Conservation (phyloP, 2,888 invertebrate species). For the Diaprepes abbreviatus region DNA sequence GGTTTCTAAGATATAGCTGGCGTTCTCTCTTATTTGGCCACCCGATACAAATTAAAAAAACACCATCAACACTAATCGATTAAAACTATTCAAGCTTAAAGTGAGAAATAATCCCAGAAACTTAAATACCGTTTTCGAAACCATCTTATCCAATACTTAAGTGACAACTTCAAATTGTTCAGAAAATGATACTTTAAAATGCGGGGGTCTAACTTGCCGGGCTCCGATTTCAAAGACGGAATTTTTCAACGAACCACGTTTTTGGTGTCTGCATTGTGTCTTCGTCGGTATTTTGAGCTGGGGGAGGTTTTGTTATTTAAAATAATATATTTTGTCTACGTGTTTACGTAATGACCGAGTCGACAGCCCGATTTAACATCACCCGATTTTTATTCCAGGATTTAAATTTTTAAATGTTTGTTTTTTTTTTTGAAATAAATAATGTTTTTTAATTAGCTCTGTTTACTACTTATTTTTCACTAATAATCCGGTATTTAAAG, state of each 20-base stretch:
- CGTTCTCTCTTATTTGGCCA: no score
- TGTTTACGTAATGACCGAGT: background rate
- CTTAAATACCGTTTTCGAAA: no score
- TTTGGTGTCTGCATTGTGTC: constrained; percentile 31
- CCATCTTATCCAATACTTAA: background rate
- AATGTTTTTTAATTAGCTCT: no score
- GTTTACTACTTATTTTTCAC: no score
- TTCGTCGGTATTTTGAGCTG: constrained; percentile 5
- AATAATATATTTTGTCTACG: background rate
- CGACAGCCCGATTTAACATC: constrained; percentile 1
- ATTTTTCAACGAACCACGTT: constrained; percentile 28
- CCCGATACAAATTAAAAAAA: no score
- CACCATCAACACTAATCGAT: no score
- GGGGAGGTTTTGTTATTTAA: constrained; percentile 16
- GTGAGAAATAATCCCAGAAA: no score
- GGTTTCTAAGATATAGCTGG: no score
- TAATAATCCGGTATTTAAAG: no score
- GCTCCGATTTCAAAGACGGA: constrained; percentile 16
- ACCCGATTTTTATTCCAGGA: background rate
- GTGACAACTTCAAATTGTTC: constrained; percentile 3
- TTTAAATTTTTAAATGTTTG: no score
- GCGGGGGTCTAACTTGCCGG: constrained; percentile 17
- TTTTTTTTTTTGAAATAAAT: no score
- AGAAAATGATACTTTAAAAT: constrained; percentile 29
- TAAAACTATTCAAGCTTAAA: no score